Evolutionary conservation across 1,140 invertebrate genomes (phyloP), one percentile per base, ranked within the genome.

Genomic region (Portunus trituberculatus): DNA sequence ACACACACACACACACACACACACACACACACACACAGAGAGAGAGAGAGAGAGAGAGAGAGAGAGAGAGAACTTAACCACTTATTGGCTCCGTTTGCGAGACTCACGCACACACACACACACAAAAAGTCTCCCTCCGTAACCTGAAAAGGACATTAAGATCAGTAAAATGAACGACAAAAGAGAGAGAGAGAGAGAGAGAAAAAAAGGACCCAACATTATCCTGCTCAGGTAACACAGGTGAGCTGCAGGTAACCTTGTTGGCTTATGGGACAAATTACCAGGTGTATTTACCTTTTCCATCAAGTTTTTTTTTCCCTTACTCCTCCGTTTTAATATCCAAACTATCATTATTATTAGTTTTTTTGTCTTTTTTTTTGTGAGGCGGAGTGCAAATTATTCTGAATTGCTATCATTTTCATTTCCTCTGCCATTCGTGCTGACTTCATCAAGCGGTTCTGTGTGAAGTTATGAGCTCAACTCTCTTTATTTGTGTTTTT

Each of bases 361-460:
- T 39, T 39, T 39, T 39, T 39, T 39, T 1, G 1, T 59, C 12
- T 59, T 0, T 59, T 89, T 76, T 76, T 76, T 76, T 76, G 0
- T 16, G 25, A 25, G n/a, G 6, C 52, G 8, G 20, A 16, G 52
- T 59, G 52, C n/a, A 76, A 76, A 8, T 76, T 76, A 76, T 7
- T n/a, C 67, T n/a, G 20, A 76, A 76, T 76, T 76, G 67, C 67
- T n/a, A n/a, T n/a, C 67, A 76, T 76, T 76, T 76, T 76, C 67
- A 76, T 76, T 76, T 76, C 67, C 67, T n/a, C 67, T 76, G 12
- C 20, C 67, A 20, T 76, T 76, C n/a, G 0, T 76, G 67, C 67
- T 76, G 67, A 76, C 67, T 7, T 76, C 67, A 76, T 76, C 67
- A 76, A 76, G 67, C 67, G 1, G 20, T 76, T 76, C 67, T 3